Percentiles rank a stretch among this genome's conserved stretches.
phyloP scores from a whole-genome alignment of 2,113 vertebrate genomes.

The Beaufortia kweichowensis region DNA sequence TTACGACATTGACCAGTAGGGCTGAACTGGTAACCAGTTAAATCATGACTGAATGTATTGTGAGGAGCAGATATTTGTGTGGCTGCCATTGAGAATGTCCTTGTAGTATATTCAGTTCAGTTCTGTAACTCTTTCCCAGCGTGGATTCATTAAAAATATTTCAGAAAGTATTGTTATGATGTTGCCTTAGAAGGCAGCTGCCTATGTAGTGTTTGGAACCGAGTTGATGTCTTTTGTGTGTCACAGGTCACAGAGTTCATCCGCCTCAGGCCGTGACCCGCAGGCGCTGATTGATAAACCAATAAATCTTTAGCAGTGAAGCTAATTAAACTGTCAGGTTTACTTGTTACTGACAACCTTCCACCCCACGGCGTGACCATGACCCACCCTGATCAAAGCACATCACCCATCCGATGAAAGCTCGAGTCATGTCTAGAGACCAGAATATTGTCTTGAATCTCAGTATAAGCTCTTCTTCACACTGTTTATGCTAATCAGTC shows the following conservation, averaged over 20 bases:
- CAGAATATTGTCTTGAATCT: no score
- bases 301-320: slow-evolving; percentile 95
- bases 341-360: slow-evolving; percentile 81
- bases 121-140: no score
- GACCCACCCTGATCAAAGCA: slow-evolving; percentile 8
- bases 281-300: slow-evolving; percentile 94
- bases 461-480: no score
- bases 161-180: not conserved
- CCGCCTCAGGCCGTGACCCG: slow-evolving; percentile 72
- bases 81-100: no score
- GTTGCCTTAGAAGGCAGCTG: not conserved
- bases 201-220: not conserved
- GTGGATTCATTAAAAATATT: no score
- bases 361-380: slow-evolving; percentile 61
- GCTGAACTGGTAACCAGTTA: no score
- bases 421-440: no score
- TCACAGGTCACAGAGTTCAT: slow-evolving; percentile 77
- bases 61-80: no score
- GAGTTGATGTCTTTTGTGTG: slow-evolving; percentile 45
- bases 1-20: no score
- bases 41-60: no score
- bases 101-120: no score
- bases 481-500: no score
- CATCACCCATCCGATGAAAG: not conserved
- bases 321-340: slow-evolving; percentile 93